A percentile compares a stretch with the other conserved stretches of the same genome.
Evolutionary conservation across 2,113 vertebrate genomes (phyloP).

Genomic region (Anolis sagrei): DNA sequence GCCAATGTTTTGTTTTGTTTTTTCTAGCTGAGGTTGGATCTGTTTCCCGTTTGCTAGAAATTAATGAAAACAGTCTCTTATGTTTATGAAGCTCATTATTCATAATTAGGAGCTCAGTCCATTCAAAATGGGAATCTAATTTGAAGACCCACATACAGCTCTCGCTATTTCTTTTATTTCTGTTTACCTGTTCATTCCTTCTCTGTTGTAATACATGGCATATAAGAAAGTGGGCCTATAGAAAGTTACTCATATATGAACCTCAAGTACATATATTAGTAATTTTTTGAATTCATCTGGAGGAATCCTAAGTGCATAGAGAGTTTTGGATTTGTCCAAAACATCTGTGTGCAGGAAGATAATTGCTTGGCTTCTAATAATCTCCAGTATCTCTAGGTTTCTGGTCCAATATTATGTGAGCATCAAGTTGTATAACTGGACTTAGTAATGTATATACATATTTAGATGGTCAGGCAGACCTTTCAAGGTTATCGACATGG

Average conservation of each 20-base stretch:
- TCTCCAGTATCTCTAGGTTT: neutral
- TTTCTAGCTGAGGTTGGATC: neutral
- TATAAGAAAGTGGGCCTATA: neutral
- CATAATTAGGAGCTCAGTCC: neutral
- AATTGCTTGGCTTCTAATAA: neutral
- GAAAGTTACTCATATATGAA: neutral
- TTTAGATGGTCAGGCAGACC: neutral
- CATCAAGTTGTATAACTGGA: neutral
- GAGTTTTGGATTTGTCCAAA: neutral
- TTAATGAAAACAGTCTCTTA: no score
- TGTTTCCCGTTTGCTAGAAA: neutral
- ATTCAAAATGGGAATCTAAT: neutral
- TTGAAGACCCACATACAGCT: neutral
- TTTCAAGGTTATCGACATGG: no score
- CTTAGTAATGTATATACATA: no score
- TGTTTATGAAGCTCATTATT: neutral
- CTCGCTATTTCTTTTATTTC: neutral
- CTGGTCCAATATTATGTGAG: neutral
- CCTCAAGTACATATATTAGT: no score
- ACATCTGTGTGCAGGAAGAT: neutral
- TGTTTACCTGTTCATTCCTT: neutral
- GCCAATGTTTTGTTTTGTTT: neutral
- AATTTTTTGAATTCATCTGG: neutral
- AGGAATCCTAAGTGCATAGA: no score
- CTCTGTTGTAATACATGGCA: neutral